A percentile compares a stretch with the other conserved stretches of the same genome.
Conservation (phyloP, 2,113 vertebrate genomes). For the Varanus salvator region DNA sequence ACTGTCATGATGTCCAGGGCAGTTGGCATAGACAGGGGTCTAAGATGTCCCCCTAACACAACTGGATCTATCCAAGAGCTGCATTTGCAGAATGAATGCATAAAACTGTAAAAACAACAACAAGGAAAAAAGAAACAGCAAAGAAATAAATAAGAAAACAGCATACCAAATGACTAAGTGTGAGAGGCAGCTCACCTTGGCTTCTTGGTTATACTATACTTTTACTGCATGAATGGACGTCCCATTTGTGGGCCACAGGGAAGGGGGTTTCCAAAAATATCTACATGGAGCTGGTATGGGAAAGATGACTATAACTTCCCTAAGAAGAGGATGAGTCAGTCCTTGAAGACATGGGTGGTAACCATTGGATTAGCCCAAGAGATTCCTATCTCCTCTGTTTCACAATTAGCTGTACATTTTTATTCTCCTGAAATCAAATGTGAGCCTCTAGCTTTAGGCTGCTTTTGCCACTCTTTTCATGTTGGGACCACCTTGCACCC, state of each 20-base stretch:
- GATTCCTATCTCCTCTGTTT: neutral
- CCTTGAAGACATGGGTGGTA: neutral
- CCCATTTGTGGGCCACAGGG: neutral
- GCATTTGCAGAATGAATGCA: neutral
- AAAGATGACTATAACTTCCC: neutral
- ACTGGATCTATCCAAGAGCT: neutral
- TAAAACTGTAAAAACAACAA: no score
- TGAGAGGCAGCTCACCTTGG: no score
- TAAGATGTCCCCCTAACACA: neutral
- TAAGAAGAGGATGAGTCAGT: neutral
- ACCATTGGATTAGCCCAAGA: neutral
- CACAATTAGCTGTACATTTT: neutral
- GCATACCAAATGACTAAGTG: no score
- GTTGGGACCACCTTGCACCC: neutral
- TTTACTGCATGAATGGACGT: neutral
- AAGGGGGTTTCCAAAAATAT: neutral
- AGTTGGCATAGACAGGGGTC: neutral
- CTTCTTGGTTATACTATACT: neutral
- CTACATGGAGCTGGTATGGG: neutral
- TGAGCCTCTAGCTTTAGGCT: neutral
- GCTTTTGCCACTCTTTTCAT: neutral
- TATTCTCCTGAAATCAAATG: neutral
- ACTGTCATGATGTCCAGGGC: neutral
- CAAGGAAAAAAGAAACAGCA: no score
- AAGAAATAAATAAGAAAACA: no score